phyloP scores from a whole-genome alignment of 35 echinoderm and acorn worm genomes.

The Anneissia japonica region DNA sequence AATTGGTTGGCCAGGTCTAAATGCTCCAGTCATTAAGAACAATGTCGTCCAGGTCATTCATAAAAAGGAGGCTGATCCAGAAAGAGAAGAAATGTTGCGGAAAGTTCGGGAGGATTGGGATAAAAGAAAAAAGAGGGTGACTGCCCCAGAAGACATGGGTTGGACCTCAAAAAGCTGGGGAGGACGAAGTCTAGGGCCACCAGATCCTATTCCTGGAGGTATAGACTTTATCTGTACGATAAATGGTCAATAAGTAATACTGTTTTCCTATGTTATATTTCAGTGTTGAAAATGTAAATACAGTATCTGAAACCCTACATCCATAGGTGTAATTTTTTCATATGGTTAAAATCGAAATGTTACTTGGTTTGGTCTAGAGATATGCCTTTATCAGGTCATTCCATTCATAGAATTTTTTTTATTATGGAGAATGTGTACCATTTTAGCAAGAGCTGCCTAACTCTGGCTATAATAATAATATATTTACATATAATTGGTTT shows the following conservation, averaged over 20 bases:
- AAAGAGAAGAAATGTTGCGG: slow-evolving; percentile 46
- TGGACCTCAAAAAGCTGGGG: slow-evolving; percentile 97
- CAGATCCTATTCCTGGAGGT: slow-evolving; percentile 97
- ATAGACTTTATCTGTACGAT: background rate
- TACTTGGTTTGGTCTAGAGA: too few species aligned
- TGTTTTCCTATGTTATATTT: too few species aligned
- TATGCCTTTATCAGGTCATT: too few species aligned
- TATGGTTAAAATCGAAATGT: too few species aligned
- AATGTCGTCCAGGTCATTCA: slow-evolving; percentile 60
- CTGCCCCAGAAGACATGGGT: slow-evolving; percentile 76
- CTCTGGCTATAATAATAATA: too few species aligned
- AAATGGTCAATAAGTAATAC: background rate
- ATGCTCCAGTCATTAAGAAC: slow-evolving; percentile 59
- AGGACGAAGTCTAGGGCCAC: slow-evolving; percentile 69
- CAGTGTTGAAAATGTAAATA: too few species aligned
- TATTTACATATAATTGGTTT: too few species aligned
- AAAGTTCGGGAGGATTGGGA: slow-evolving; percentile 68
- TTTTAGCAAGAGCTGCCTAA: too few species aligned
- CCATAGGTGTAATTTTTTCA: too few species aligned
- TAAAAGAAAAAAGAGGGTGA: slow-evolving; percentile 58
- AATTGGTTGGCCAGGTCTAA: slow-evolving; percentile 83
- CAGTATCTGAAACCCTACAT: too few species aligned
- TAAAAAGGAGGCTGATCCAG: slow-evolving; percentile 54
- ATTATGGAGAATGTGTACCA: too few species aligned
- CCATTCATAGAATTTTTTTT: too few species aligned